Base-by-base conservation (phyloP, 92 coral and sea anemone species). In the Epizoanthus fatuus region DNA sequence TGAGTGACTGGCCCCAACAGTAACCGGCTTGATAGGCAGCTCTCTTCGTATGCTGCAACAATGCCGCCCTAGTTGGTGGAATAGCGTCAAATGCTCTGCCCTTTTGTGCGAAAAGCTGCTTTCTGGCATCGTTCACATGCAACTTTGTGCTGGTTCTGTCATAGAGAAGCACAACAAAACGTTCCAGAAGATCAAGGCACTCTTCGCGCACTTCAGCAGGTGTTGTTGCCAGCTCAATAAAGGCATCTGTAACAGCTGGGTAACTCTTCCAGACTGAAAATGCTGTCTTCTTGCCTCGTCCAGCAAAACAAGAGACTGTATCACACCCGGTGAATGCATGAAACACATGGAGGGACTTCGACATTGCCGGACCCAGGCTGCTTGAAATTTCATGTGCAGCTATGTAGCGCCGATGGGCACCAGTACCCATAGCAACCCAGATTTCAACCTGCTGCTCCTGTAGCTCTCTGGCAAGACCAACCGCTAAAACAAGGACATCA, bases 321-420 rank as follows among this genome's bases (percentile, higher is more conserved):
- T 92, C 93, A 58, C 92, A 92, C 16, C 95, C 93, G 13, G 95
- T 92, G 66, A 92, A 88, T 25, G 93, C 91, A 49, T 92, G 93
- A 45, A 92, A 86, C 17, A 81, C 37, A 13, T 90, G 95, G 2
- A 92, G 81, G 13, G 95, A 32, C 57, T 4, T 69, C 14, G 91
- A 84, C 29, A 32, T 51, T 49, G 81, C 77, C 4, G 90, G 84
- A 11, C 86, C 84, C 38, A 92, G 82, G 17, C 66, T 35, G 12
- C 63, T 63, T 8, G 95, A 63, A 17, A 88, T 75, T 2, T 74
- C 86, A 51, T 92, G 95, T 3, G 86, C 84, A 25, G 90, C 79
- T 58, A 88, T 45, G 32, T 42, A 92, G 20, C 84, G 54, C 5
- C 76, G 52, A 38, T 86, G 54, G 20, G 66, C 22, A 11, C 89